Conservation (phyloP, 2,113 vertebrate species). For the Oncorhynchus keta region DNA sequence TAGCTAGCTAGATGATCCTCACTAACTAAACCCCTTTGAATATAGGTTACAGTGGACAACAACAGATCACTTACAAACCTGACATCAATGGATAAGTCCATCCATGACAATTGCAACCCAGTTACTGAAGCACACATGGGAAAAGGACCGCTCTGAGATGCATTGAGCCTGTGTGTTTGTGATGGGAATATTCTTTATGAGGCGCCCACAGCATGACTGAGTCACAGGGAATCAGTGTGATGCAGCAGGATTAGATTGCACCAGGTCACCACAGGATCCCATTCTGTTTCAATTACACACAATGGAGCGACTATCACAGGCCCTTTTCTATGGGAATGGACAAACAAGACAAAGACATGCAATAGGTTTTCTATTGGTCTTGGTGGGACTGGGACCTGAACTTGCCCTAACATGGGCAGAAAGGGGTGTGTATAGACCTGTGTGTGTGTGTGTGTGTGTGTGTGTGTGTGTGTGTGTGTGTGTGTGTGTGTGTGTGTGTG, state of each 20-base stretch:
- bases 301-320: slow-evolving; percentile 7
- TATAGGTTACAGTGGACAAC: no score
- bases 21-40: no score
- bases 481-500: no score
- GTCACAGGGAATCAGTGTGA: slow-evolving; percentile 28
- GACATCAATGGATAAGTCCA: no score
- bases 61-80: no score
- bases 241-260: slow-evolving; percentile 30
- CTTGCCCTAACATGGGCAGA: background rate
- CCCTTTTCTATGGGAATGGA: slow-evolving; percentile 11
- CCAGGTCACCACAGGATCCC: slow-evolving; percentile 33
- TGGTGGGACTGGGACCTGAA: slow-evolving; percentile 11
- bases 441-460: background rate
- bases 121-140: no score
- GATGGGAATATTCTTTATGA: background rate
- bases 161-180: no score
- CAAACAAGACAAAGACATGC: slow-evolving; percentile 19
- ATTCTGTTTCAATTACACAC: slow-evolving; percentile 33
- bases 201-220: background rate
- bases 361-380: slow-evolving; percentile 18
- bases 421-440: no score
- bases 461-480: no score
- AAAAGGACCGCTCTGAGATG: no score
- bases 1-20: background rate
- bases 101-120: no score